Conservation (phyloP, 1,140 invertebrate genomes). For the Olivierus martensii region DNA sequence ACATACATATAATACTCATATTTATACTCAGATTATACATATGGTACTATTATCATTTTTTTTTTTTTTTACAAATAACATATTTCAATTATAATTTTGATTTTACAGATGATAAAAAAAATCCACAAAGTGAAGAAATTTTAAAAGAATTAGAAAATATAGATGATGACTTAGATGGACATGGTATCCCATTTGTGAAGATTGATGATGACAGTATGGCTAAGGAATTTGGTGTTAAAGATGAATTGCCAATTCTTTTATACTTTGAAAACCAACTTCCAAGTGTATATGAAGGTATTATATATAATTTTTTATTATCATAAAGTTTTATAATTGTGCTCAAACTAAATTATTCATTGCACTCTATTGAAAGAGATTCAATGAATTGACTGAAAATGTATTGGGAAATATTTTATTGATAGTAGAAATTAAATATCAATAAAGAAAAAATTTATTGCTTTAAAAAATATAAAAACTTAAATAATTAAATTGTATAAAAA, state of each 20-base stretch:
- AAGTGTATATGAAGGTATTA: constrained; percentile 20
- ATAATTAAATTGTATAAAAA: too few species aligned
- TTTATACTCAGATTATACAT: too few species aligned
- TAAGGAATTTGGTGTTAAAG: constrained; percentile 23
- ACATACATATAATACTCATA: too few species aligned
- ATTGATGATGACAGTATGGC: constrained; percentile 25
- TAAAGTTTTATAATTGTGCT: neutral
- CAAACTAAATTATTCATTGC: too few species aligned
- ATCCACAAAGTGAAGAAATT: constrained; percentile 21
- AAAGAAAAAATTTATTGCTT: too few species aligned
- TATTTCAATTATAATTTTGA: neutral
- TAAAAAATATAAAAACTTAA: too few species aligned
- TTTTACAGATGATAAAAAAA: constrained; percentile 27
- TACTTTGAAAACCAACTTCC: constrained; percentile 26
- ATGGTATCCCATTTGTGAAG: constrained; percentile 25
- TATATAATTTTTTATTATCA: neutral
- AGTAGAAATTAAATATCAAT: too few species aligned
- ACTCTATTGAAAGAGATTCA: too few species aligned
- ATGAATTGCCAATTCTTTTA: constrained; percentile 23
- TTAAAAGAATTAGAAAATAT: constrained; percentile 32
- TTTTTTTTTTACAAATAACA: too few species aligned
- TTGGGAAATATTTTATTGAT: too few species aligned
- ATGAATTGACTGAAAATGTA: too few species aligned
- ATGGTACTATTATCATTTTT: too few species aligned
- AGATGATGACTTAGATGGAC: constrained; percentile 25